Evolutionary conservation across 23 tunicate genomes (phyloP).

Genomic region (Clavelina lepadiformis): DNA sequence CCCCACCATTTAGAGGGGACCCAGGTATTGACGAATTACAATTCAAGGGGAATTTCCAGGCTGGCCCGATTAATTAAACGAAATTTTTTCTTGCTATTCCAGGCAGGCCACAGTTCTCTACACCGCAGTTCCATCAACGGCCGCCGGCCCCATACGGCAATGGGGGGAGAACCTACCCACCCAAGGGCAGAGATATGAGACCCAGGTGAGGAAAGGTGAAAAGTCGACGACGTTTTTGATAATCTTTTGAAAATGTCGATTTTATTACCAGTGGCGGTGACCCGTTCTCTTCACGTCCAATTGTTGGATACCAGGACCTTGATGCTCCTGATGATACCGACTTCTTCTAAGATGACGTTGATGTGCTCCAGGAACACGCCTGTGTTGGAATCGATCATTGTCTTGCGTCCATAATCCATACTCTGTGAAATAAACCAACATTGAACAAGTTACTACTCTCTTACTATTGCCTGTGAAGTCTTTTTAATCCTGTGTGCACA

Average conservation of each 20-base stretch:
- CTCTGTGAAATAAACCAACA: too few species aligned
- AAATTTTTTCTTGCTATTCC: neutral
- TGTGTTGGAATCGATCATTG: too few species aligned
- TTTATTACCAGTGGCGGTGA: too few species aligned
- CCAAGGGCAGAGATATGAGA: slow-evolving; percentile 57
- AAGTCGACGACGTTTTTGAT: neutral
- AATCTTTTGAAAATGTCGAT: slow-evolving; percentile 1
- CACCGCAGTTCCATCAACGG: slow-evolving; percentile 80
- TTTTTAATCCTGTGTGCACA: too few species aligned
- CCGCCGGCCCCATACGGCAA: slow-evolving; percentile 69
- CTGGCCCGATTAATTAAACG: neutral
- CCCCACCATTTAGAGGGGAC: slow-evolving; percentile 67
- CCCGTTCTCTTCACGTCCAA: slow-evolving; percentile 56
- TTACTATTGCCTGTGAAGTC: too few species aligned
- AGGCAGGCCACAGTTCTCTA: slow-evolving; percentile 51
- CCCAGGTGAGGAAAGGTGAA: slow-evolving; percentile 17
- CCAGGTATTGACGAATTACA: slow-evolving; percentile 69
- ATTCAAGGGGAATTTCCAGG: neutral
- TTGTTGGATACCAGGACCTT: slow-evolving; percentile 86
- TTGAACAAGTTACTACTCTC: too few species aligned
- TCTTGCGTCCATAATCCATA: too few species aligned
- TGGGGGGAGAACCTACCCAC: slow-evolving; percentile 86
- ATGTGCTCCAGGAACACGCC: too few species aligned
- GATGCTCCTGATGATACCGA: slow-evolving; percentile 98
- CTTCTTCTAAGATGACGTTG: slow-evolving; percentile 57